Evolutionary conservation across 2,888 invertebrate species (phyloP).

Genomic region (Philhelius pedissequus): DNA sequence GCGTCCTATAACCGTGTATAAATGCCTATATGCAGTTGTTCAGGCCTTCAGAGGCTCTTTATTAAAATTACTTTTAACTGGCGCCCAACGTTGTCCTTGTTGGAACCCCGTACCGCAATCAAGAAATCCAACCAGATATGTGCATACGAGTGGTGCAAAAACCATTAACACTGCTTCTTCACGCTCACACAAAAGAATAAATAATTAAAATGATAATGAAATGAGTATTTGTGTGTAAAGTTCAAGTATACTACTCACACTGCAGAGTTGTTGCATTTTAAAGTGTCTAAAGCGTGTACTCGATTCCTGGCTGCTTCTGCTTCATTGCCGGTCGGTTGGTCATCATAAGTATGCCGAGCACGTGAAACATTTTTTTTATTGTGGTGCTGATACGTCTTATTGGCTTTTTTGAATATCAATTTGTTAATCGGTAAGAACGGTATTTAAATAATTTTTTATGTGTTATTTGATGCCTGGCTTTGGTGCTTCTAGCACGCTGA

Average conservation of each 20-base stretch:
- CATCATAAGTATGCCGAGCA: slow-evolving; percentile 63
- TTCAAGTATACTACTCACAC: neutral
- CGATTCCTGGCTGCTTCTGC: slow-evolving; percentile 51
- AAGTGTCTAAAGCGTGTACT: slow-evolving; percentile 59
- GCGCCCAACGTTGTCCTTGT: slow-evolving; percentile 58
- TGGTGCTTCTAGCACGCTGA: slow-evolving; percentile 19
- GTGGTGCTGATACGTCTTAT: slow-evolving; percentile 24
- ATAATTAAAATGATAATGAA: slow-evolving; percentile 67
- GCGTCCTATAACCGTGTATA: neutral
- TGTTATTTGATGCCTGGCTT: slow-evolving; percentile 40
- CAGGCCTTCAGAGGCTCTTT: neutral
- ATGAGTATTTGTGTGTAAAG: slow-evolving; percentile 16
- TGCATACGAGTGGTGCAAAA: too few species aligned
- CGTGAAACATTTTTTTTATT: slow-evolving; percentile 41
- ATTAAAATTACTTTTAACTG: slow-evolving; percentile 28
- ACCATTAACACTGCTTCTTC: slow-evolving; percentile 16
- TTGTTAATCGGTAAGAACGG: slow-evolving; percentile 67
- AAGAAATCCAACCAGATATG: slow-evolving; percentile 23
- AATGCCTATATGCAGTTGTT: neutral
- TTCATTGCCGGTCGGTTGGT: slow-evolving; percentile 5
- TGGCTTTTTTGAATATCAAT: slow-evolving; percentile 58
- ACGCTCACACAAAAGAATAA: slow-evolving; percentile 26
- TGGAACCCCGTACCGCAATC: neutral
- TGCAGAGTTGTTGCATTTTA: slow-evolving; percentile 57
- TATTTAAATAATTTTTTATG: slow-evolving; percentile 68